phyloP scores from a whole-genome alignment of 2,888 invertebrate species.

The Timandra comae region DNA sequence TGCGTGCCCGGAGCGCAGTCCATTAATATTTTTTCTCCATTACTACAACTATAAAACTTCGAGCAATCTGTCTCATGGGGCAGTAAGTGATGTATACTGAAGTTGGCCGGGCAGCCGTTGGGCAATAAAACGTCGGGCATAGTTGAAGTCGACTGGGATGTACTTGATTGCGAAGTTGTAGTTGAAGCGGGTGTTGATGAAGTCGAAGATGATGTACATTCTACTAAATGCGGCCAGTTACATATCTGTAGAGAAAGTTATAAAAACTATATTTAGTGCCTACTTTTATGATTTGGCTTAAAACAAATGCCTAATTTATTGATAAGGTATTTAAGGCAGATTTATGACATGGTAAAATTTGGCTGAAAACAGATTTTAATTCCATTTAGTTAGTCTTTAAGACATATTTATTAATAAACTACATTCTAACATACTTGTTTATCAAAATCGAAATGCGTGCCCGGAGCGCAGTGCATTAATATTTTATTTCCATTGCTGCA shows the following conservation, averaged over 20 bases:
- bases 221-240: conserved; percentile 22
- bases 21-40: conserved; percentile 30
- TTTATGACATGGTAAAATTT: too few species aligned
- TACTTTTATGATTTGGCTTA: too few species aligned
- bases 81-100: conserved; percentile 30
- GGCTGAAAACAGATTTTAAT: too few species aligned
- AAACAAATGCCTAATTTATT: too few species aligned
- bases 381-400: too few species aligned
- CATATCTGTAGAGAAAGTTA: conserved; percentile 24
- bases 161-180: background rate
- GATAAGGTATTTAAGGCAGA: too few species aligned
- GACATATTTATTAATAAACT: too few species aligned
- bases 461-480: conserved; percentile 1
- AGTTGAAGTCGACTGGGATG: background rate
- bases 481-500: conserved; percentile 1
- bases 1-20: conserved; percentile 30
- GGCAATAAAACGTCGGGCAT: conserved; percentile 16
- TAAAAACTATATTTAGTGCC: too few species aligned
- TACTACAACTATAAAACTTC: conserved; percentile 37
- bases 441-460: conserved; percentile 4
- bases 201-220: conserved; percentile 16
- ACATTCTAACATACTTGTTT: too few species aligned
- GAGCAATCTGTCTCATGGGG: conserved; percentile 43
- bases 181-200: conserved; percentile 2
- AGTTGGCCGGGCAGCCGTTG: conserved; percentile 43